Evolutionary conservation across 1,140 invertebrate species (phyloP), one percentile per base, ranked within the genome.

Genomic region (Ptiloglossa arizonensis): DNA sequence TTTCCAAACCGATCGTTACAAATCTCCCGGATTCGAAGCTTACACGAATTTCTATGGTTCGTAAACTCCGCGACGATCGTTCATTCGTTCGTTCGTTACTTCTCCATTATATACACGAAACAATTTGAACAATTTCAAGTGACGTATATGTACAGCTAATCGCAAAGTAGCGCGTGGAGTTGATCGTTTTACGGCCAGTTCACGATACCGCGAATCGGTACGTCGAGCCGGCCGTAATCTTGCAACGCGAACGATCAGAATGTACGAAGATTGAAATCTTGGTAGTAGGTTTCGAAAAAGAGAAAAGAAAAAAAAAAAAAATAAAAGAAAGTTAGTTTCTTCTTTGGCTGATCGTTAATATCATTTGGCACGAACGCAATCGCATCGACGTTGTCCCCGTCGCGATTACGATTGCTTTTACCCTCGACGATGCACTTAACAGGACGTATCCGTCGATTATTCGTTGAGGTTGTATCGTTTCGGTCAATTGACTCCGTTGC

Each of bases 301-400:
- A n/a, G n/a, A n/a, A n/a, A n/a, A n/a, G n/a, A n/a, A n/a, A n/a
- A n/a, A n/a, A n/a, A n/a, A n/a, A n/a, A n/a, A n/a, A n/a, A n/a
- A n/a, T n/a, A n/a, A n/a, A n/a, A n/a, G n/a, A n/a, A n/a, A n/a
- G n/a, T n/a, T n/a, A n/a, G n/a, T n/a, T n/a, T 60, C 72, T 67
- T 87, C 85, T 87, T 87, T 87, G 85, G 82, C 82, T 84, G 80
- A 82, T 74, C 69, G 82, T 72, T 15, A 60, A 17, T 70, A 62
- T 82, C 71, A 67, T 87, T 86, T 86, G 86, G 85, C 86, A 86
- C 85, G 66, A 80, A 66, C 73, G 59, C 72, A 46, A 79, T 81
- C 71, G 50, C 70, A 52, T 46, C n/a, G 22, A 59, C 38, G 19
- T 71, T n/a, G n/a, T n/a, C 27, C 17, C 17, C n/a, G 27, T 27